Base-by-base conservation (phyloP, 2,888 invertebrate genomes). In the Troides oblongomaculatus region DNA sequence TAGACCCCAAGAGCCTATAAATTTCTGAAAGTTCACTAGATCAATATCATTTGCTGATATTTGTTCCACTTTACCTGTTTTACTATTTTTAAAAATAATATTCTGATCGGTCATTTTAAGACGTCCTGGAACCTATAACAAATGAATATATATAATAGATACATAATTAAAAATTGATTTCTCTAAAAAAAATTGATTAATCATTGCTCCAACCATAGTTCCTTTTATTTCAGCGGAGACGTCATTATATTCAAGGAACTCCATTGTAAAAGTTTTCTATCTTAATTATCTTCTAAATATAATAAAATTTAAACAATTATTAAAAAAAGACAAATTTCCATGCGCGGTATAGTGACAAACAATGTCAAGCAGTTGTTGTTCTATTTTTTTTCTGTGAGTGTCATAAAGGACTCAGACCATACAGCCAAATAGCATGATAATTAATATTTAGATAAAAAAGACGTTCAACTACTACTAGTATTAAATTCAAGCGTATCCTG, bases 51-150 rank as follows among this genome's bases (percentile, higher is more conserved):
- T 92, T 0, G 96, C 94, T 53, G 94, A 93, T 74, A 99, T 95
- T 83, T 98, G 97, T 82, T 99, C 99, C 0, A 99, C 97, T 89
- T 98, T 99, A 2, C 99, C 99, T 0, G 99, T 99, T 90, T 98
- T 98, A 74, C 94, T 96, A 87, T 99, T 99, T 86, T 99, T 99
- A 85, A 99, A 99, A 63, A 97, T 94, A 53, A 99, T 96, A 78
- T 95, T 95, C 81, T 97, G 96, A 74, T 98, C 98, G 0, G 98
- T 97, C 86, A 99, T 94, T 88, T 99, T 99, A 53, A 99, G 88
- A 72, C 97, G 95, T 0, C 99, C 99, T 10, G 97, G 95, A 64
- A 97, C 96, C 99, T 99, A 81, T 36, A 81, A 81, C 69, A 62
- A 50, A 21, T 58, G 2, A 30, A 30, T 30, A 30, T 30, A 30